Evolutionary conservation across 2,797 vertebrate species (phyloP), one percentile per base, ranked within the genome.

Genomic region (Propithecus deckenii): DNA sequence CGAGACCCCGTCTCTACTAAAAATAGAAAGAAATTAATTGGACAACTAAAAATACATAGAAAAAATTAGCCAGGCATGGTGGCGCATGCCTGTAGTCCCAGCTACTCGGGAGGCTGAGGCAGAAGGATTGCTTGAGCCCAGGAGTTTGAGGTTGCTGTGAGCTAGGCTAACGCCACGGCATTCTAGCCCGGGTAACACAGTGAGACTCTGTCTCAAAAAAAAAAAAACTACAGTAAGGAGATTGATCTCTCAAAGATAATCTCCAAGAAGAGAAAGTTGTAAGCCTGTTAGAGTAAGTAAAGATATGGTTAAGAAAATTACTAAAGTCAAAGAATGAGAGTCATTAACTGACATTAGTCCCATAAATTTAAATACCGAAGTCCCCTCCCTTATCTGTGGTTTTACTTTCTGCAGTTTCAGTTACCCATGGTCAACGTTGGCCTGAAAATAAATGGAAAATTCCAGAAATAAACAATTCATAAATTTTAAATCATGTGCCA

Each of bases 281-380:
- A 87, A 92, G 7, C 87, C 63, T 83, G 15, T 91, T 95, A 92
- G 38, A 89, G 25, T 81, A 83, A 75, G 5, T 89, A 79, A 83
- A 91, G 23, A 67, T 91, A 46, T 71, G 69, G 30, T 88, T 15
- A 93, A 87, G 86, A 93, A 95, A 95, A 81, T 75, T 75, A 93
- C 80, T 79, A 14, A 89, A 85, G n/a, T 78, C 50, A 78, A 78
- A 93, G 43, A 76, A 57, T 84, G 18, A 93, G 23, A n/a, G 35
- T 87, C 57, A 57, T 63, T 94, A 59, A 93, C 28, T 91, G 85
- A 85, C 30, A 72, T 14, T 83, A 5, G n/a, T 92, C 14, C 46
- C 25, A 93, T 83, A 94, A 57, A 95, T 90, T 90, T 92, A 88
- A 90, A 59, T 83, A 83, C n/a, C n/a, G n/a, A n/a, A n/a, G n/a